A percentile compares a stretch with the other conserved stretches of the same genome.
Conservation (phyloP, 1,140 invertebrate genomes). For the Ditylenchus dipsaci region DNA sequence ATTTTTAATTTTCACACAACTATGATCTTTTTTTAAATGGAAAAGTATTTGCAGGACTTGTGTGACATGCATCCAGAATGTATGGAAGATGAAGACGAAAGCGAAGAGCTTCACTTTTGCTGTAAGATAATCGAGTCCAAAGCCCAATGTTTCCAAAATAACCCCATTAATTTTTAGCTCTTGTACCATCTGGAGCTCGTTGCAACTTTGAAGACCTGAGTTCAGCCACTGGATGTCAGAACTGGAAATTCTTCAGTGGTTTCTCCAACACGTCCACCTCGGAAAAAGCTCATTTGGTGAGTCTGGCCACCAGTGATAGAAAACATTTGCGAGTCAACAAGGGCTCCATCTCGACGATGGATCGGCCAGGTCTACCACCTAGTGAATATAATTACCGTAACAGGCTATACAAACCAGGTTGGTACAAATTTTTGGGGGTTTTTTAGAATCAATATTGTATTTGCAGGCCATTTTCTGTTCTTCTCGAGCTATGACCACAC, state of each 20-base stretch:
- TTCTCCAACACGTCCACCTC: background rate
- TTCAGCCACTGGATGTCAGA: constrained; percentile 29
- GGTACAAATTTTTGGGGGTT: background rate
- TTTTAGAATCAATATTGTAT: background rate
- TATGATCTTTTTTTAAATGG: no score
- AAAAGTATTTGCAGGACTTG: background rate
- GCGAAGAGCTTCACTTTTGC: constrained; percentile 29
- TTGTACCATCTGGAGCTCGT: constrained; percentile 39
- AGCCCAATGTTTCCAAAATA: no score
- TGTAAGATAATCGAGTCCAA: constrained; percentile 25
- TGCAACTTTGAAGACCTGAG: constrained; percentile 41
- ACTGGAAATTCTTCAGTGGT: constrained; percentile 36
- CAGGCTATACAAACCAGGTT: constrained; percentile 19
- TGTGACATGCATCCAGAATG: constrained; percentile 41
- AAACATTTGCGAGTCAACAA: constrained; percentile 9
- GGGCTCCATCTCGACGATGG: background rate
- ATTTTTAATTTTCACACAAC: no score
- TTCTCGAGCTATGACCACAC: constrained; percentile 40
- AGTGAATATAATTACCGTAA: constrained; percentile 33
- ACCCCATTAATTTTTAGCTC: constrained; percentile 15
- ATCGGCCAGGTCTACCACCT: constrained; percentile 34
- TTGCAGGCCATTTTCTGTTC: constrained; percentile 44
- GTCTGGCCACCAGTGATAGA: constrained; percentile 29
- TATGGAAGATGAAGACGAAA: constrained; percentile 37
- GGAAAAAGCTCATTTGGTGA: constrained; percentile 2